Conservation (phyloP, 1,140 invertebrate species). For the Drosophila pectinifera region DNA sequence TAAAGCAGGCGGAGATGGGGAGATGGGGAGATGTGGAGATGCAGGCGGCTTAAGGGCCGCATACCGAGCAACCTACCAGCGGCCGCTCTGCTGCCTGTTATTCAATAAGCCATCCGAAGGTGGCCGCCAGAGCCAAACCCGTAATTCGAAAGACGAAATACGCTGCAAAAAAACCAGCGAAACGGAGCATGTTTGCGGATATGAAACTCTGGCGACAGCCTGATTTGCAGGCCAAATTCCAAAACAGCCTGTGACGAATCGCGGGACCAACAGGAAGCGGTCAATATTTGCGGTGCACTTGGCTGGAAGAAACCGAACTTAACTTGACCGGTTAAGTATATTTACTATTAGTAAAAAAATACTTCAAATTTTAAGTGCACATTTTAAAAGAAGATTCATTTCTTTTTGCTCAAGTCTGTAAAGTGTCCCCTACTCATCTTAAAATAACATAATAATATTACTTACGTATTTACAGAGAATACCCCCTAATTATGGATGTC, state of each 20-base stretch:
- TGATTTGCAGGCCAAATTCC: slow-evolving; percentile 10
- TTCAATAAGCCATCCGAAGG: slow-evolving; percentile 55
- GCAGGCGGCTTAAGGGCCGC: slow-evolving; percentile 48
- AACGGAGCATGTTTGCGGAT: slow-evolving; percentile 72
- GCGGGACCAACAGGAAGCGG: slow-evolving; percentile 20
- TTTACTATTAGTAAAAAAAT: not conserved
- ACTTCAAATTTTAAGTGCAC: not conserved
- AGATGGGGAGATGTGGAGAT: slow-evolving; percentile 41
- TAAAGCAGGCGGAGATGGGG: slow-evolving; percentile 59
- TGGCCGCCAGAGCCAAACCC: slow-evolving; percentile 29
- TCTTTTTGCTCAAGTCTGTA: too few species aligned
- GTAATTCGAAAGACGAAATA: slow-evolving; percentile 21
- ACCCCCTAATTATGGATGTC: too few species aligned
- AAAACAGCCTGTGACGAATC: slow-evolving; percentile 12
- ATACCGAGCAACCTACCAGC: slow-evolving; percentile 25
- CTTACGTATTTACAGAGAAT: too few species aligned
- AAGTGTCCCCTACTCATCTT: too few species aligned
- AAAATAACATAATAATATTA: too few species aligned
- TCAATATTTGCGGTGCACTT: slow-evolving; percentile 27
- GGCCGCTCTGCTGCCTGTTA: slow-evolving; percentile 41
- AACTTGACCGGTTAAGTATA: not conserved
- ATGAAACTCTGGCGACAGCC: slow-evolving; percentile 45
- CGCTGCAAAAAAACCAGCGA: slow-evolving; percentile 35
- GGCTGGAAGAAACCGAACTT: not conserved
- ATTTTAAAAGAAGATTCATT: too few species aligned